Evolutionary conservation across 2,888 invertebrate genomes (phyloP), one percentile per base, ranked within the genome.

Genomic region (Actias luna): DNA sequence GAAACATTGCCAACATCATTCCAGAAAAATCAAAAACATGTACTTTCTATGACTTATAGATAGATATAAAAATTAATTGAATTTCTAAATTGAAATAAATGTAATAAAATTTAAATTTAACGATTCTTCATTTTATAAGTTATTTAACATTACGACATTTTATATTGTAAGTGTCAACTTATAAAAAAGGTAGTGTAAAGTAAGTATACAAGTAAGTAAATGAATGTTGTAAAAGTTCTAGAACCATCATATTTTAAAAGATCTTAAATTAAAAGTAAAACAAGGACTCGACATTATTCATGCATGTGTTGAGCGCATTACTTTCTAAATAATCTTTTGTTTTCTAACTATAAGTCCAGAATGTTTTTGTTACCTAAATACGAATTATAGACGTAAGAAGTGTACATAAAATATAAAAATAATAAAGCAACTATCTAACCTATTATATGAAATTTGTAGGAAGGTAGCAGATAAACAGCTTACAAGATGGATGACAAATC

Each of bases 401-500:
- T 39, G 39, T 39, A n/a, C n/a, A 16, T n/a, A 39, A n/a, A n/a
- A n/a, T n/a, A n/a, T n/a, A n/a, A n/a, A n/a, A n/a, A n/a, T n/a
- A n/a, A n/a, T 33, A 39, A 42, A 42, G 42, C 1, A n/a, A 1
- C 8, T 42, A 42, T 42, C 42, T 42, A 42, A 18, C 18, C 18
- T n/a, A n/a, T 7, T 10, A 33, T 39, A n/a, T 42, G 42, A 42
- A 18, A 42, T 42, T 42, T n/a, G 29, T 29, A 55, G 55, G 5
- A 52, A 27, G 27, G 52, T 8, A 29, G 29, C 5, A 55, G 29
- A 29, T 55, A 55, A 55, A 55, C 55, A 52, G 27, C 52, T 52
- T 52, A 12, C 27, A 55, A 29, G 29, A 55, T 55, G 29, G 29
- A 55, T 29, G 55, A 55, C 1, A 55, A 55, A 55, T 55, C 55